phyloP scores from a whole-genome alignment of 2,797 vertebrate species.

The Sebastes jordani region DNA sequence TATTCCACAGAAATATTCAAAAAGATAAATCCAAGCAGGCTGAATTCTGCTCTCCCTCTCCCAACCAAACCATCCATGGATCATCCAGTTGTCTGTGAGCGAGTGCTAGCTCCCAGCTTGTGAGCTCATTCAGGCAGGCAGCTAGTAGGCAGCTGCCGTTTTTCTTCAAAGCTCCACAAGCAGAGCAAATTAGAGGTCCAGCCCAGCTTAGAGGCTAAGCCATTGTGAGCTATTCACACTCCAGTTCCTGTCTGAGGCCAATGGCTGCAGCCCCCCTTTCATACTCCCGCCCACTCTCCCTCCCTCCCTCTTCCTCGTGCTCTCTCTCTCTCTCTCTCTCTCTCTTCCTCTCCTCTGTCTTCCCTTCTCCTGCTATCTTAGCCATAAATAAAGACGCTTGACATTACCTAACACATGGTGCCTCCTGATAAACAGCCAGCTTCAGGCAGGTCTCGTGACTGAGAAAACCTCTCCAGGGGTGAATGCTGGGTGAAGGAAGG shows the following conservation, averaged over 20 bases:
- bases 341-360: constrained; percentile 19
- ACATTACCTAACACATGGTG: constrained; percentile 74
- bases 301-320: constrained; percentile 27
- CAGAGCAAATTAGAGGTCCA: constrained; percentile 85
- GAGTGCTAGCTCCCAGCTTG: constrained; percentile 71
- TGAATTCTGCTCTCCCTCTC: constrained; percentile 44
- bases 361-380: constrained; percentile 59
- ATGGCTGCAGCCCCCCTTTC: constrained; percentile 75
- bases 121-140: constrained; percentile 69
- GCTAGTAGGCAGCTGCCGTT: constrained; percentile 87
- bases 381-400: constrained; percentile 75
- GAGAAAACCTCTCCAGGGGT: constrained; percentile 59
- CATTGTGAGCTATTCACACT: constrained; percentile 88
- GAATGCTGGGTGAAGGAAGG: constrained; percentile 47
- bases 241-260: constrained; percentile 79
- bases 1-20: constrained; percentile 69
- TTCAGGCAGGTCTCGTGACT: constrained; percentile 77
- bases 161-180: constrained; percentile 88
- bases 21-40: constrained; percentile 63
- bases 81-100: constrained; percentile 83
- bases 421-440: constrained; percentile 80
- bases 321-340: constrained; percentile 39
- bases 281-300: constrained; percentile 81
- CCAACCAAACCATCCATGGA: constrained; percentile 65
- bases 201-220: constrained; percentile 84